Base-by-base conservation (phyloP, 1,140 invertebrate genomes). In the Drosophila dunni region DNA sequence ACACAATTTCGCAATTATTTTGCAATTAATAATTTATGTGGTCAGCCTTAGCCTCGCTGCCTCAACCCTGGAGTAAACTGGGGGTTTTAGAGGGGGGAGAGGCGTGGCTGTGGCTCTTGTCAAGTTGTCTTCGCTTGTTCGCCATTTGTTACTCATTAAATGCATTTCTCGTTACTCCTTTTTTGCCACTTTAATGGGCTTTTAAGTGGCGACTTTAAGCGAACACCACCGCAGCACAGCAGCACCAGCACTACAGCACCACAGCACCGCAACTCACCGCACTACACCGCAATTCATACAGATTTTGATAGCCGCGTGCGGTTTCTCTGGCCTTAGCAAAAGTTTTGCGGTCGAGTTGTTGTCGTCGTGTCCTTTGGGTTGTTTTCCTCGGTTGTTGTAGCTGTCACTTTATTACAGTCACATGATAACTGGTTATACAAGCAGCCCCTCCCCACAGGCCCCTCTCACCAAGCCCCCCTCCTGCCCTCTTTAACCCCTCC, bases 1-100 rank as follows among this genome's bases (percentile, higher is more conserved):
- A 75, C 73, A 75, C 73, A 75, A 75, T 75, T 75, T 75, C 67
- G 73, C 73, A 75, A 75, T 75, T 75, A 75, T 75, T 75, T 75
- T 75, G 67, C 73, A 75, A 75, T 75, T 75, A 75, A 71, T 75
- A 75, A 71, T 75, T 75, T 65, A 75, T 75, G 67, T 71, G 61
- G 45, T 33, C 44, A 36, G 56, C 40, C 33, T 11, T 6, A 0
- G 33, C 29, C 34, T 46, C 20, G 40, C 2, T 54, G 24, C 34
- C 48, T 38, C 60, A 33, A 51, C 48, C 48, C 29, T 33, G 33
- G 48, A 51, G 48, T 24, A 51, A 51, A n/a, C 20, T 33, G 1
- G 11, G 45, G 0, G 8, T 1, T 9, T 48, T 9, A 17, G 10
- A 8, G 8, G 13, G 24, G 4, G 0, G n/a, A 9, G 11, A 8